Conservation (phyloP, 2,888 invertebrate species). For the Euplagia quadripunctaria region DNA sequence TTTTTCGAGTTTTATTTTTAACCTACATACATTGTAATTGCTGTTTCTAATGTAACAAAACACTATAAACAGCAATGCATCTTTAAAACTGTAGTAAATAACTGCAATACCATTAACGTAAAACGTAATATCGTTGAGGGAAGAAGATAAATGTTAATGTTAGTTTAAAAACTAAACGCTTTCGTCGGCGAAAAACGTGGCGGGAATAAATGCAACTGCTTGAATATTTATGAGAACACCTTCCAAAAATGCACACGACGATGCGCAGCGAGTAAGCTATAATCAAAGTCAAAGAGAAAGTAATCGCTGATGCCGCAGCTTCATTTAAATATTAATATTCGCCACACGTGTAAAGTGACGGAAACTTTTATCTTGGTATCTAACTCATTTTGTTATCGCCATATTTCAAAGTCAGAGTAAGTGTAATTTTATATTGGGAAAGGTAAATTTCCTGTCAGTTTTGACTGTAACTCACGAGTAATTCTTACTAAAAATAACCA, state of each 20-base stretch:
- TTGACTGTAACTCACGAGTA: background rate
- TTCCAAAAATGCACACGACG: conserved; percentile 64
- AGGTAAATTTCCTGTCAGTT: background rate
- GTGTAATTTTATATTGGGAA: background rate
- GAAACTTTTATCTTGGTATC: conserved; percentile 15
- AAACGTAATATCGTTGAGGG: background rate
- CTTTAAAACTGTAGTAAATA: background rate
- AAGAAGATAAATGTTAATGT: conserved; percentile 31
- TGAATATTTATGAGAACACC: conserved; percentile 69
- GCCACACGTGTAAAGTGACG: conserved; percentile 18
- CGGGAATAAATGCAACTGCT: conserved; percentile 47
- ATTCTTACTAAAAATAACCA: background rate
- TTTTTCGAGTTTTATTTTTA: background rate
- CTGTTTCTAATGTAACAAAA: background rate
- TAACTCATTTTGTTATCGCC: background rate
- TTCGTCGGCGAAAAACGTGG: conserved; percentile 34
- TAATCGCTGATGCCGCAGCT: conserved; percentile 46
- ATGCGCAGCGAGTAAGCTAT: conserved; percentile 38
- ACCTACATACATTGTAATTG: background rate
- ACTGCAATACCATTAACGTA: background rate
- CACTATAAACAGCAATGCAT: background rate
- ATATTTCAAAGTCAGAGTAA: background rate
- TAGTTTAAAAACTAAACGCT: conserved; percentile 42
- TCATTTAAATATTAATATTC: conserved; percentile 56
- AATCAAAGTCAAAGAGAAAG: conserved; percentile 52